Evolutionary conservation across 2,888 invertebrate genomes (phyloP).

Genomic region (Troides oblongomaculatus): DNA sequence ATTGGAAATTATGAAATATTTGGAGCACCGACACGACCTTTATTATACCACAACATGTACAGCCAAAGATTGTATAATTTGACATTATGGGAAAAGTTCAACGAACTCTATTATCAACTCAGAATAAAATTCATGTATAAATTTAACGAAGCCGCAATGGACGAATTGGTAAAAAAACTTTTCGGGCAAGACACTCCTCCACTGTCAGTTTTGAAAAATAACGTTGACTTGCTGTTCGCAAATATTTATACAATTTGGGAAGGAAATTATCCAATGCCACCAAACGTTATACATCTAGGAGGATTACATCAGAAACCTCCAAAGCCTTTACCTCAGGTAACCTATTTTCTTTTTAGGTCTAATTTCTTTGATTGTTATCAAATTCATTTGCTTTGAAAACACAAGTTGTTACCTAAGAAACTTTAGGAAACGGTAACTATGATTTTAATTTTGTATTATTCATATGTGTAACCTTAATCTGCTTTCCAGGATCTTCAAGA

Average conservation of each 20-base stretch:
- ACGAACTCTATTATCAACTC: neutral
- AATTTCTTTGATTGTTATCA: neutral
- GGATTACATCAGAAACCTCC: constrained; percentile 11
- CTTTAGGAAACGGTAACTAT: too few species aligned
- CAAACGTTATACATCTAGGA: constrained; percentile 4
- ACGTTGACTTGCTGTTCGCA: constrained; percentile 4
- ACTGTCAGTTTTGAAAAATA: neutral
- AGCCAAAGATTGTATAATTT: constrained; percentile 6
- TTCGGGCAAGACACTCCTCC: constrained; percentile 3
- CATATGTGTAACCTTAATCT: neutral
- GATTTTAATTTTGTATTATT: too few species aligned
- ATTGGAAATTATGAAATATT: constrained; percentile 1
- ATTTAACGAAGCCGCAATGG: neutral
- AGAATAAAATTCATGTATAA: neutral
- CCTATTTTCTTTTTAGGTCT: neutral
- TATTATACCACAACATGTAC: constrained; percentile 3
- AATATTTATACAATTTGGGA: constrained; percentile 7
- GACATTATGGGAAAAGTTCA: neutral
- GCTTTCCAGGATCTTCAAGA: constrained; percentile 16
- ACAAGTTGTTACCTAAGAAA: too few species aligned
- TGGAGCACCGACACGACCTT: constrained; percentile 4
- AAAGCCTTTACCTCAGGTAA: constrained; percentile 1
- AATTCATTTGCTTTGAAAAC: neutral
- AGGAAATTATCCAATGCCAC: constrained; percentile 9
- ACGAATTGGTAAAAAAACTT: neutral